Base-by-base conservation (phyloP, 2,797 vertebrate species). In the Brotula barbata region DNA sequence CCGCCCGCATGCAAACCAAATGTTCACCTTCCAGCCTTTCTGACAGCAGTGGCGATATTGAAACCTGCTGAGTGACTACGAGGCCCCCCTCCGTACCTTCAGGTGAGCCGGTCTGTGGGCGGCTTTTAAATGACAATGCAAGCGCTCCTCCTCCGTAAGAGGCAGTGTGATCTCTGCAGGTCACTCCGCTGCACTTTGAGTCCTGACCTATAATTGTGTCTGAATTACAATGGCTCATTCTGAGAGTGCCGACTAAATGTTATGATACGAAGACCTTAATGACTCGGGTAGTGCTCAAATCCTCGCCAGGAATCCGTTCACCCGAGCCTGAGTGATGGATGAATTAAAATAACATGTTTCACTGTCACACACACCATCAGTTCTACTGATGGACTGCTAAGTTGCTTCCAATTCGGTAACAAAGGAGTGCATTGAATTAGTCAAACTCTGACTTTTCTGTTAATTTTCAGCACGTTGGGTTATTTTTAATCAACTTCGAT, bases 51-150 rank as follows among this genome's bases (percentile, higher is more conserved):
- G 23, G 23, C 54, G 59, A 53, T 63, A 82, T 83, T 83, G 73
- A 78, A 75, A 14, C 68, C 63, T 78, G 84, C 68, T 85, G 82
- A 89, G 81, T 87, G 87, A 90, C 75, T 67, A 28, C 19, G 10
- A 49, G 66, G 36, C n/a, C n/a, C n/a, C 44, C 58, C 53, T 81
- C 46, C 41, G 37, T 82, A 84, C 79, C 85, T 87, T 46, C 76
- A 72, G 87, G 87, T 84, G 71, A 79, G n/a, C 46, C 82, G 67
- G 83, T 81, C 78, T 77, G 55, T 28, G 62, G 54, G 71, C 61
- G 23, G 15, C 61, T 87, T n/a, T 84, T 75, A 66, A 82, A 87
- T 82, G 83, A 88, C 88, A 88, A 86, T 82, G 71, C n/a, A 80
- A 78, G 71, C 64, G 68, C 60, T 64, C n/a, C n/a, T n/a, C n/a